Evolutionary conservation across 1,140 invertebrate genomes (phyloP), one percentile per base, ranked within the genome.

Genomic region (Phortica variegata): DNA sequence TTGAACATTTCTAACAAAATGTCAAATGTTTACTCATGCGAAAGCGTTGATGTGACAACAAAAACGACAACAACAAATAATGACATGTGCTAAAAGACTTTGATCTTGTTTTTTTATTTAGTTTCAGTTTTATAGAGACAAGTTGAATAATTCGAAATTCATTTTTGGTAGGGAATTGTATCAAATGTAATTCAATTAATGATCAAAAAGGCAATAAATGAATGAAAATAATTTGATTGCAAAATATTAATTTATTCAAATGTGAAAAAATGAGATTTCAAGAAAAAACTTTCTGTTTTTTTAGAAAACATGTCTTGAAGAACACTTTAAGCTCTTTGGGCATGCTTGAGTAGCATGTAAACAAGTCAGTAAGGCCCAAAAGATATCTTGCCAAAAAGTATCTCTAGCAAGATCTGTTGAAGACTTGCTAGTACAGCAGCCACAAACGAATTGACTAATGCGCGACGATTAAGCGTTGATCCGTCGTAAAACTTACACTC

Each of bases 11-110:
- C 10, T 10, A 26, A 26, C 23, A 26, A 26, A 26, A 26, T 26
- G 10, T 10, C 23, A 26, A 26, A 26, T 26, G 23, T 26, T 26
- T 26, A 10, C 23, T 26, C 23, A 26, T 65, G 61, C 63, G 57
- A 61, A 57, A 47, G 63, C 54, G 63, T 68, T 68, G 63, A 68
- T 68, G 65, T 68, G 63, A 58, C 60, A 68, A 68, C 63, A 48
- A 60, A 61, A 55, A 56, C 59, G 57, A 61, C 58, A 52, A 56
- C 55, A 47, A n/a, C n/a, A n/a, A n/a, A n/a, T n/a, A n/a, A n/a
- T n/a, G n/a, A n/a, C n/a, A n/a, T 26, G 23, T 26, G 23, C 5
- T 26, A 26, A 26, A 26, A 26, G 23, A 26, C 23, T 26, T 26
- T 26, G 23, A 26, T 26, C 23, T 26, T 26, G 10, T 6, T 26